Conservation (phyloP, 2,888 invertebrate genomes). For the Epistrophe grossulariae region DNA sequence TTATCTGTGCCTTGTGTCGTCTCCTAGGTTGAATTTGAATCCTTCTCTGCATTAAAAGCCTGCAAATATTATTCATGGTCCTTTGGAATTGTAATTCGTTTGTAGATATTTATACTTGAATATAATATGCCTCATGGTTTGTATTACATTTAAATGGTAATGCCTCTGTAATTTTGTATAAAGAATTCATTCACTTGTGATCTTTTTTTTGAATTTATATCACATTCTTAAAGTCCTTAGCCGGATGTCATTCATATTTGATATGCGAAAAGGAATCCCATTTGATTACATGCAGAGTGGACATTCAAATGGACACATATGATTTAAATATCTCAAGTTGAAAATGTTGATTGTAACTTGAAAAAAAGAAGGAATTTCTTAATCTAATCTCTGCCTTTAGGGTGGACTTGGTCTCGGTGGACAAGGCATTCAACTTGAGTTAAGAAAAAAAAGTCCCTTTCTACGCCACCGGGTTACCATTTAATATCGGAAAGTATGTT, state of each 20-base stretch:
- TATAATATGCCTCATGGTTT: constrained; percentile 26
- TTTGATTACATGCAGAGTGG: constrained; percentile 46
- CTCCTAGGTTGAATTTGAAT: constrained; percentile 38
- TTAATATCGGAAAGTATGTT: constrained; percentile 53
- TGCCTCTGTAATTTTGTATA: constrained; percentile 48
- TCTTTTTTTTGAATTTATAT: constrained; percentile 58
- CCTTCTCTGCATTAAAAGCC: not conserved
- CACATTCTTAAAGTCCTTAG: constrained; percentile 61
- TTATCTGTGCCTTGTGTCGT: constrained; percentile 64
- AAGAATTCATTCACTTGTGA: constrained; percentile 58
- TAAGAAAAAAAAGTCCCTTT: constrained; percentile 39
- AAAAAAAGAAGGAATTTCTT: constrained; percentile 68
- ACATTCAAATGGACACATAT: constrained; percentile 73
- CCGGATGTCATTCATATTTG: constrained; percentile 49
- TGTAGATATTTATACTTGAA: constrained; percentile 4
- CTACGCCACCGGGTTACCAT: constrained; percentile 27
- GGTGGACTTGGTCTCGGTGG: constrained; percentile 35
- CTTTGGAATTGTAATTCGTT: constrained; percentile 49
- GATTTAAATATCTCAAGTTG: constrained; percentile 70
- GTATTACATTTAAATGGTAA: constrained; percentile 59
- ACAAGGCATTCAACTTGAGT: constrained; percentile 5
- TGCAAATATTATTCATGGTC: constrained; percentile 69
- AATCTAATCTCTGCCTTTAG: constrained; percentile 59
- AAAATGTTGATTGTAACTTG: constrained; percentile 40
- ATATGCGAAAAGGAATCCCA: constrained; percentile 27